Evolutionary conservation across 2,113 vertebrate genomes (phyloP).

Genomic region (Dermatemys mawii): DNA sequence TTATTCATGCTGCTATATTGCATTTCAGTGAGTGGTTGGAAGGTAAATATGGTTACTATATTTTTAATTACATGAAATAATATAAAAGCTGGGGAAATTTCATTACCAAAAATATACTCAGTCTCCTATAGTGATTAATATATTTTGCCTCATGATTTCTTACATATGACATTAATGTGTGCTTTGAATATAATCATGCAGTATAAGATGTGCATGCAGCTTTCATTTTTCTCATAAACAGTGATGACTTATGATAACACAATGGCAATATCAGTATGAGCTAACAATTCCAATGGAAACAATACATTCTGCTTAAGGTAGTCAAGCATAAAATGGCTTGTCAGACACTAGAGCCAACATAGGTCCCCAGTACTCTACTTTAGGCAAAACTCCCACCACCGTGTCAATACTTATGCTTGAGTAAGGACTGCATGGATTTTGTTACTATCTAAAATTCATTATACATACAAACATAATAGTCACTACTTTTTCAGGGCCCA

Average conservation of each 20-base stretch:
- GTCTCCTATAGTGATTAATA: neutral
- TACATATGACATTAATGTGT: neutral
- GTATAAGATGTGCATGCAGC: neutral
- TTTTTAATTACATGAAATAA: neutral
- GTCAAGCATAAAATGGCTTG: neutral
- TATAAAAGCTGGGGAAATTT: neutral
- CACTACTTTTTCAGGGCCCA: neutral
- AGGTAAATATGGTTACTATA: neutral
- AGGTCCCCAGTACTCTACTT: neutral
- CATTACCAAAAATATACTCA: neutral
- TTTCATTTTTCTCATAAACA: conserved; percentile 6
- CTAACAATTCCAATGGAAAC: conserved; percentile 29
- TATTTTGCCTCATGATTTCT: neutral
- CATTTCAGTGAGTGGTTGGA: neutral
- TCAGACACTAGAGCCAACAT: neutral
- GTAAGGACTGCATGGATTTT: neutral
- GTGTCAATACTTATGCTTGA: neutral
- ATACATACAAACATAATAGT: neutral
- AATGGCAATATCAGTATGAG: neutral
- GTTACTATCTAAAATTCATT: neutral
- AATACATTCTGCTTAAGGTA: conserved; percentile 1
- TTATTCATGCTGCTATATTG: neutral
- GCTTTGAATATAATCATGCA: neutral
- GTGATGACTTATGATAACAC: neutral
- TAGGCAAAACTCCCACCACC: neutral